Evolutionary conservation across 2,888 invertebrate genomes (phyloP).

Genomic region (Chalcosyrphus nemorum): DNA sequence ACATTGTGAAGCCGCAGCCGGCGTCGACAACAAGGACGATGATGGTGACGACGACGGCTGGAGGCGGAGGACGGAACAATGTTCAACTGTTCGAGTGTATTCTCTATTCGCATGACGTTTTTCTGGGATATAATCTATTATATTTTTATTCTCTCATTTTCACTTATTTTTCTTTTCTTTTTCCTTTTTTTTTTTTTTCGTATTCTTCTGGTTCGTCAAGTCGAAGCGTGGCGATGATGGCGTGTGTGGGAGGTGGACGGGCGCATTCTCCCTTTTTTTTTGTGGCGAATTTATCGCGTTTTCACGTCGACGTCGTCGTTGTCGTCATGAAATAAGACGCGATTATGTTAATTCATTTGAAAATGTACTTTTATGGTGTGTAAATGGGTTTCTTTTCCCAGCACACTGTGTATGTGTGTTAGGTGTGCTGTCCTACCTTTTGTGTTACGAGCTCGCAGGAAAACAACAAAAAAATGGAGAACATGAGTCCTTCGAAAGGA

Average conservation of each 20-base stretch:
- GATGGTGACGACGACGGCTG: background rate
- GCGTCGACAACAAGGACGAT: background rate
- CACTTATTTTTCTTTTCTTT: constrained; percentile 27
- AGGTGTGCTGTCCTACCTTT: constrained; percentile 41
- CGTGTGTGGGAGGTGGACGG: constrained; percentile 12
- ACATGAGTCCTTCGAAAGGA: background rate
- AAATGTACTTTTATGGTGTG: constrained; percentile 71
- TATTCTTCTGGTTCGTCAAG: constrained; percentile 33
- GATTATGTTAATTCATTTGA: constrained; percentile 72
- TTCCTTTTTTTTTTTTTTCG: constrained; percentile 5
- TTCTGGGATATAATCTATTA: constrained; percentile 49
- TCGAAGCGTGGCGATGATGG: constrained; percentile 37
- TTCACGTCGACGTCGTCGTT: constrained; percentile 32
- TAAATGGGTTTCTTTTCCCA: constrained; percentile 57
- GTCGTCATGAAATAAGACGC: constrained; percentile 68
- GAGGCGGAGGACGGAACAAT: background rate
- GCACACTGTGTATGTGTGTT: constrained; percentile 10
- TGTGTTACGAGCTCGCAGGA: constrained; percentile 5
- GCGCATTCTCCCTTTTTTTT: too few species aligned
- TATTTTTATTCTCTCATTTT: constrained; percentile 63
- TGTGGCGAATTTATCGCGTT: constrained; percentile 56
- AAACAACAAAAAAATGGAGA: background rate
- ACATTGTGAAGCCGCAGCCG: background rate
- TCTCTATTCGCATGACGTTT: constrained; percentile 25
- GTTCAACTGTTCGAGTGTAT: background rate